phyloP scores from a whole-genome alignment of 1,140 invertebrate species.

The Heterodera schachtii region DNA sequence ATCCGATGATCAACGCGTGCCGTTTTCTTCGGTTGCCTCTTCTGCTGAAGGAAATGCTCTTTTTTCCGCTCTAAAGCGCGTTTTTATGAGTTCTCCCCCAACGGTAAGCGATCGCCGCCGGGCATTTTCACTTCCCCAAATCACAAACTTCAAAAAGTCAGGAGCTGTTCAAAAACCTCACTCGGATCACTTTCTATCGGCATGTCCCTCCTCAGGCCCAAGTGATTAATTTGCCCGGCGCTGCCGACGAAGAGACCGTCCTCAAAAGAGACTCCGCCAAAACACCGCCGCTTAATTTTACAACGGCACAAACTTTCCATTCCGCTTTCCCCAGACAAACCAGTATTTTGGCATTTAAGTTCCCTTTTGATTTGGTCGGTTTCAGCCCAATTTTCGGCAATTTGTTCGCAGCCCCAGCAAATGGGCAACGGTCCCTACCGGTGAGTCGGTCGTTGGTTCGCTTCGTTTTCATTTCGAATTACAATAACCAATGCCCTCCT shows the following conservation, averaged over 20 bases:
- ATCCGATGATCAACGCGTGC: background rate
- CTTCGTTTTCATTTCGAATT: background rate
- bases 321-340: background rate
- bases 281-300: background rate
- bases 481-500: too few species aligned
- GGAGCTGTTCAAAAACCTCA: conserved; percentile 28
- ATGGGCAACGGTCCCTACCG: conserved; percentile 62
- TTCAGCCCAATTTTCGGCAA: background rate
- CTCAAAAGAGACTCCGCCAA: conserved; percentile 3
- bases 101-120: background rate
- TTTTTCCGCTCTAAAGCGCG: conserved; percentile 10
- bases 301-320: background rate
- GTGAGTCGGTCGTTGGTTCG: background rate
- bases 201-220: conserved; percentile 10
- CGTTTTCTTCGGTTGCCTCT: conserved; percentile 5
- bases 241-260: background rate
- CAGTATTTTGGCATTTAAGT: too few species aligned
- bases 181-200: conserved; percentile 24
- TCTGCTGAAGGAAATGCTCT: conserved; percentile 3
- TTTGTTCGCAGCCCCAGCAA: conserved; percentile 54
- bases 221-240: conserved; percentile 1
- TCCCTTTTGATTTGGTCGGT: background rate
- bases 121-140: background rate
- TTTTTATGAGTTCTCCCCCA: conserved; percentile 4
- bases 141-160: background rate